Conservation (phyloP, 2,888 invertebrate genomes). For the Apodemia duryi region DNA sequence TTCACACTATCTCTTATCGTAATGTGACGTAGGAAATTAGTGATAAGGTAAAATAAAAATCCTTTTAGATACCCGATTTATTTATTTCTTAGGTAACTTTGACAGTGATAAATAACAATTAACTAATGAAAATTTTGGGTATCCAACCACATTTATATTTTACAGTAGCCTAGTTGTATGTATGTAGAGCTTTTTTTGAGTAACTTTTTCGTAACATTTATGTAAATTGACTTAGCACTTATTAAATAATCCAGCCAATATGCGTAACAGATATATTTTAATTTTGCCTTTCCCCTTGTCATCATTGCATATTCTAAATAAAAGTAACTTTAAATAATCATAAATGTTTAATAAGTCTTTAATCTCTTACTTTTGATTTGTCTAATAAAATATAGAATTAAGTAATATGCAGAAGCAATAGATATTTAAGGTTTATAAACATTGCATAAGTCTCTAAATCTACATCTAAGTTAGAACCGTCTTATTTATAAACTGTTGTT, state of each 20-base stretch:
- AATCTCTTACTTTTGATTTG: slow-evolving; percentile 44
- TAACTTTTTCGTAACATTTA: slow-evolving; percentile 20
- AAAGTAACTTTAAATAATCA: slow-evolving; percentile 29
- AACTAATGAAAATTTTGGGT: slow-evolving; percentile 56
- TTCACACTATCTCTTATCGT: too few species aligned
- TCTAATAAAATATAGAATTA: slow-evolving; percentile 19
- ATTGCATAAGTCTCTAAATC: slow-evolving; percentile 29
- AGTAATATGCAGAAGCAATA: slow-evolving; percentile 20
- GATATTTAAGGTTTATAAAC: slow-evolving; percentile 25
- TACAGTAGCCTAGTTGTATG: slow-evolving; percentile 53
- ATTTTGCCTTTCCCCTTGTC: slow-evolving; percentile 45
- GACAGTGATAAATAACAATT: slow-evolving; percentile 59
- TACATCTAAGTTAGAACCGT: slow-evolving; percentile 38
- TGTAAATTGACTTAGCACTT: slow-evolving; percentile 46
- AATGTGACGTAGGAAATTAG: neutral
- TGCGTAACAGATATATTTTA: slow-evolving; percentile 26
- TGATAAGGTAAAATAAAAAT: slow-evolving; percentile 36
- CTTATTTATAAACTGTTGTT: neutral
- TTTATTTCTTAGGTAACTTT: slow-evolving; percentile 59
- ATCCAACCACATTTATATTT: slow-evolving; percentile 52
- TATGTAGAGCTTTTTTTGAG: slow-evolving; percentile 56
- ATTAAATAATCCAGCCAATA: slow-evolving; percentile 53
- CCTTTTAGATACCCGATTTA: slow-evolving; percentile 54
- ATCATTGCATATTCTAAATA: slow-evolving; percentile 22
- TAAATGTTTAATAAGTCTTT: slow-evolving; percentile 57